A percentile compares a stretch with the other conserved stretches of the same genome.
Conservation (phyloP, 2,113 vertebrate genomes). For the Pithys albifrons region DNA sequence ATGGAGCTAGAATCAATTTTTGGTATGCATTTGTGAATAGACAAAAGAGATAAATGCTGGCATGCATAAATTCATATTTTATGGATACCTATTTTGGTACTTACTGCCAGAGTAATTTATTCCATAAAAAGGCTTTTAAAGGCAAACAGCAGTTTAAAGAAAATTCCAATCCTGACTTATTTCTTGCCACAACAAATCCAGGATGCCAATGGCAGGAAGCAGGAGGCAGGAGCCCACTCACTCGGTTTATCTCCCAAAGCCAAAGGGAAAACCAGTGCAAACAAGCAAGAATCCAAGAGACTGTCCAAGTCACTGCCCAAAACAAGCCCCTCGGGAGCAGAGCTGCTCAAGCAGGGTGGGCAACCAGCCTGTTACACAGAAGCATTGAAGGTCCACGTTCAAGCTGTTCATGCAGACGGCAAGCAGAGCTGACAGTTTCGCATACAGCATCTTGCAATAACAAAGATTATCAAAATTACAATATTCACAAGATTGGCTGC, state of each 20-base stretch:
- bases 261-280: not conserved
- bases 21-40: conserved; percentile 14
- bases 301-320: not conserved
- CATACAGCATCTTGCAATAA: not conserved
- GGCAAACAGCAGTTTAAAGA: not conserved
- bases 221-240: not conserved
- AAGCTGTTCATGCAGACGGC: not conserved
- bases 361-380: fast-evolving
- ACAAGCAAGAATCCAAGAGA: not conserved
- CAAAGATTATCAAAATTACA: not conserved
- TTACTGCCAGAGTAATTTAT: conserved; percentile 25
- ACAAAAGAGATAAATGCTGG: conserved; percentile 28
- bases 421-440: not conserved
- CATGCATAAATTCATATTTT: conserved; percentile 50
- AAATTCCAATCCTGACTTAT: not conserved
- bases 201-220: fast-evolving
- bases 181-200: not conserved
- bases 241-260: not conserved
- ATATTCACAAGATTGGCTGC: not conserved
- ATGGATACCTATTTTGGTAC: not conserved
- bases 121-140: not conserved
- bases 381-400: fast-evolving
- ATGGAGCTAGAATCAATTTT: conserved; percentile 12
- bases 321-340: fast-evolving
- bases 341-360: fast-evolving